A percentile compares a stretch with the other conserved stretches of the same genome.
Conservation (phyloP, 2,113 vertebrate genomes). For the Cervus canadensis region DNA sequence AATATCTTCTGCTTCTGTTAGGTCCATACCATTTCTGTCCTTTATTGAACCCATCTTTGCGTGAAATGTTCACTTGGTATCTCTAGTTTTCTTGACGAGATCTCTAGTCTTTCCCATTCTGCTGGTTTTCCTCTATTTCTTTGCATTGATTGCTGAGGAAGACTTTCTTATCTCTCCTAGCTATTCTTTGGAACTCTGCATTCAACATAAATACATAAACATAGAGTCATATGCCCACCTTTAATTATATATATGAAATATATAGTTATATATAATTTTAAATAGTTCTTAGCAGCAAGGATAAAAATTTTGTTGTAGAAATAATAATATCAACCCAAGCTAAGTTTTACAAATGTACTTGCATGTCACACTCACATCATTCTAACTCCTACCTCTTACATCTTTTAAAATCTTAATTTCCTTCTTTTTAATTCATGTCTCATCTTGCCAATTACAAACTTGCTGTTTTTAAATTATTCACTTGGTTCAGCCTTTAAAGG, state of each 20-base stretch:
- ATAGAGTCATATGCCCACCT: background rate
- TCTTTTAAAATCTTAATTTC: background rate
- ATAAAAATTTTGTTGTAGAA: background rate
- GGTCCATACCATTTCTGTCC: too few species aligned
- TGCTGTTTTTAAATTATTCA: background rate
- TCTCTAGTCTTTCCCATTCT: too few species aligned
- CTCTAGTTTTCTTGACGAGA: too few species aligned
- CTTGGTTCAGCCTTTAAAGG: slow-evolving; percentile 10
- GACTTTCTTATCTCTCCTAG: too few species aligned
- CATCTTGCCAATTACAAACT: background rate
- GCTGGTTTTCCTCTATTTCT: too few species aligned
- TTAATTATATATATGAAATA: background rate
- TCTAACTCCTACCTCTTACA: background rate
- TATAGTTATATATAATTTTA: background rate
- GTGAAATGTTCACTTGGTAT: too few species aligned
- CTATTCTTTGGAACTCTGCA: too few species aligned
- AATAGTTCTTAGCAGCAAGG: background rate
- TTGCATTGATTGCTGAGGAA: too few species aligned
- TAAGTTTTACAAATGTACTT: background rate
- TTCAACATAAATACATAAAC: background rate
- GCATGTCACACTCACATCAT: background rate
- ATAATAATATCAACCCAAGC: background rate
- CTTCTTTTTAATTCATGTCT: background rate
- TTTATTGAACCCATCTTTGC: too few species aligned
- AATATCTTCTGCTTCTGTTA: too few species aligned